These are phyloP conservation scores for Taurulus bubalis DNA, from an alignment of 2,113 vertebrate genomes.

Conservation along the genomic window DNA sequence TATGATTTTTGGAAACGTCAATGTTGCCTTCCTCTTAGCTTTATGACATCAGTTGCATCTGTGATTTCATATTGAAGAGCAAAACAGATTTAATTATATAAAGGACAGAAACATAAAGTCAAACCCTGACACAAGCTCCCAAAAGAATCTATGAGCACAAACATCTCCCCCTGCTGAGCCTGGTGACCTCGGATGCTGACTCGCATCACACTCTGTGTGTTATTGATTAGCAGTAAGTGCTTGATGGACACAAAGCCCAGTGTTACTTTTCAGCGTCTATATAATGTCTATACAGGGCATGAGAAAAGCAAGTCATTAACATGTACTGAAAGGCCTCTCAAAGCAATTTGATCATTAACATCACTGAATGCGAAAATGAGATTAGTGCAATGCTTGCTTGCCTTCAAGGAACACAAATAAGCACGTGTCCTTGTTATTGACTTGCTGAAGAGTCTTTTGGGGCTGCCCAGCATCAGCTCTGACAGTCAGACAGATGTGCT, in stretches of 20 bases:
- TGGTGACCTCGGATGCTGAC: slow-evolving; percentile 8
- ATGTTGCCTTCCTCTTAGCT: slow-evolving; percentile 12
- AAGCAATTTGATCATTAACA: background rate
- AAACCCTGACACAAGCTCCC: slow-evolving; percentile 27
- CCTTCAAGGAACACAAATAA: background rate
- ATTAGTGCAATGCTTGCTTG: slow-evolving; percentile 10
- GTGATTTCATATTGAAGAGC: slow-evolving; percentile 43
- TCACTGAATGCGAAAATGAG: background rate
- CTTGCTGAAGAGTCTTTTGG: slow-evolving; percentile 23
- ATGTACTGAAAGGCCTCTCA: background rate
- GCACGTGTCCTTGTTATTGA: slow-evolving; percentile 16
- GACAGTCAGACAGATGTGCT: slow-evolving; percentile 41
- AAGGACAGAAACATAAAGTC: slow-evolving; percentile 57
- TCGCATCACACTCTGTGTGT: slow-evolving; percentile 36
- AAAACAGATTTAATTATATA: slow-evolving; percentile 50
- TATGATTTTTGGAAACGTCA: slow-evolving; percentile 44
- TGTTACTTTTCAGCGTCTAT: slow-evolving; percentile 9
- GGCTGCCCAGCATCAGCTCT: slow-evolving; percentile 3
- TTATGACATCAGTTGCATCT: slow-evolving; percentile 19
- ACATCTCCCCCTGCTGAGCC: slow-evolving; percentile 7
- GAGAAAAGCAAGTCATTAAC: background rate
- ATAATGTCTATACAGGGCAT: background rate
- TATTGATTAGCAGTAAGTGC: slow-evolving; percentile 45
- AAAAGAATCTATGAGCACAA: background rate
- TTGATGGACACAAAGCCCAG: slow-evolving; percentile 25